These are phyloP conservation scores for Masnerella sp. DNA, from an alignment of 2,888 invertebrate genomes.

Conservation along the genomic window DNA sequence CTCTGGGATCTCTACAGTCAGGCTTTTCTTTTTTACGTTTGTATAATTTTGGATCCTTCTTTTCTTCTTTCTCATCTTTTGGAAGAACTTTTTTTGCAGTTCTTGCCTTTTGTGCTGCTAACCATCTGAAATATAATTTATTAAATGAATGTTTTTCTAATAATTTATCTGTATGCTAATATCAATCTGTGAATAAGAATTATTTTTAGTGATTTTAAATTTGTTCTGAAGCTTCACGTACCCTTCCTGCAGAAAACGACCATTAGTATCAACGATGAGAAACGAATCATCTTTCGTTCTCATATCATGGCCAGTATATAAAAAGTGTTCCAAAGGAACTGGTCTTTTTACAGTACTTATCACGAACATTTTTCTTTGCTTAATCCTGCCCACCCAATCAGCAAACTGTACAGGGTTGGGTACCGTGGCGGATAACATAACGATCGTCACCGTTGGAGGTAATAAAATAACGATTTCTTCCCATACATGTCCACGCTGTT, in stretches of 20 bases:
- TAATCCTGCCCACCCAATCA: constrained; percentile 93
- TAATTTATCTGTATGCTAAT: no score
- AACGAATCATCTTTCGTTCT: constrained; percentile 87
- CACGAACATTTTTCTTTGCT: constrained; percentile 93
- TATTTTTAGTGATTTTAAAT: no score
- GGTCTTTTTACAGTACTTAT: constrained; percentile 96
- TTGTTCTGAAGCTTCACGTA: no score
- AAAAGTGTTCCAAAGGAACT: constrained; percentile 95
- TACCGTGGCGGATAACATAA: constrained; percentile 98
- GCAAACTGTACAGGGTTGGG: constrained; percentile 98
- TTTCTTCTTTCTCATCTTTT: no score
- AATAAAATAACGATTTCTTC: constrained; percentile 98
- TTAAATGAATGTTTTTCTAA: no score
- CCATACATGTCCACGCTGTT: constrained; percentile 97
- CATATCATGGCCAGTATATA: constrained; percentile 91
- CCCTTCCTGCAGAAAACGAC: constrained; percentile 81
- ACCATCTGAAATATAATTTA: no score
- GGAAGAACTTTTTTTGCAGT: no score
- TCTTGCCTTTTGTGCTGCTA: no score
- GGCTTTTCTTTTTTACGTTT: no score
- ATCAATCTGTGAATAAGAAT: no score
- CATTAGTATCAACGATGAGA: constrained; percentile 87
- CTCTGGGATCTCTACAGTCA: no score
- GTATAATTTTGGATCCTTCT: no score
- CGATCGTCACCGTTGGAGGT: constrained; percentile 95